A percentile compares a stretch with the other conserved stretches of the same genome.
Evolutionary conservation across 2,113 vertebrate genomes (phyloP).

Genomic region (Bungarus multicinctus): DNA sequence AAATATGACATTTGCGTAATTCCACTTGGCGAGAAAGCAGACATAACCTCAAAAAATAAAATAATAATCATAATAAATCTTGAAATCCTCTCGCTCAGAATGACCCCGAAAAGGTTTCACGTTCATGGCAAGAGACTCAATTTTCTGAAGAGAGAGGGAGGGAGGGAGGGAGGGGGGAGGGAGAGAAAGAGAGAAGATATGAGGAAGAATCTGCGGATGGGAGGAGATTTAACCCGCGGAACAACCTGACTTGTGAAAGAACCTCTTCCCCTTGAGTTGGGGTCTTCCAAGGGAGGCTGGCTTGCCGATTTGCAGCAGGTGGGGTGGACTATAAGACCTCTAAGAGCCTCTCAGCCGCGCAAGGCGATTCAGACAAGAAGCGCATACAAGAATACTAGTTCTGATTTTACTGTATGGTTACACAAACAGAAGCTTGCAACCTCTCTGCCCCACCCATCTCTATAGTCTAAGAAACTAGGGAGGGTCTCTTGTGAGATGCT

Average conservation of each 20-base stretch:
- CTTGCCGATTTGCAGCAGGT: background rate
- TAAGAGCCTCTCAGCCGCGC: background rate
- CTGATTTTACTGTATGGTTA: too few relatives aligned
- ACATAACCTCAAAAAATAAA: background rate
- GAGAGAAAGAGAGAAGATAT: too few relatives aligned
- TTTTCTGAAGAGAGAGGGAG: too few relatives aligned
- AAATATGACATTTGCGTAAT: background rate
- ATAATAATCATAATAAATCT: too few relatives aligned
- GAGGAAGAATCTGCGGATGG: background rate
- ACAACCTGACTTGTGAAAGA: background rate
- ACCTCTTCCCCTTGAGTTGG: background rate
- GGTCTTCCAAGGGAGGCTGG: background rate
- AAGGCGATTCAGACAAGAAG: too few relatives aligned
- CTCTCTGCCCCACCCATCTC: too few relatives aligned
- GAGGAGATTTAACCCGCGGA: background rate
- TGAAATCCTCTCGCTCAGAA: background rate
- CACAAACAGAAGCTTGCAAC: too few relatives aligned
- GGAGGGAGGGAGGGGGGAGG: fast-evolving
- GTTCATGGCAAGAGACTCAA: background rate
- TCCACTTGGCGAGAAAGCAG: background rate
- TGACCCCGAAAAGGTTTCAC: background rate
- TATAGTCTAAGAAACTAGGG: too few relatives aligned
- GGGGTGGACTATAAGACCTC: background rate
- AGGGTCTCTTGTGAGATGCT: too few relatives aligned
- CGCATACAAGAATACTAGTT: too few relatives aligned